Percentiles rank a stretch among this genome's conserved stretches.
phyloP scores from a whole-genome alignment of 2,888 invertebrate genomes.

The Oscheius sp. region DNA sequence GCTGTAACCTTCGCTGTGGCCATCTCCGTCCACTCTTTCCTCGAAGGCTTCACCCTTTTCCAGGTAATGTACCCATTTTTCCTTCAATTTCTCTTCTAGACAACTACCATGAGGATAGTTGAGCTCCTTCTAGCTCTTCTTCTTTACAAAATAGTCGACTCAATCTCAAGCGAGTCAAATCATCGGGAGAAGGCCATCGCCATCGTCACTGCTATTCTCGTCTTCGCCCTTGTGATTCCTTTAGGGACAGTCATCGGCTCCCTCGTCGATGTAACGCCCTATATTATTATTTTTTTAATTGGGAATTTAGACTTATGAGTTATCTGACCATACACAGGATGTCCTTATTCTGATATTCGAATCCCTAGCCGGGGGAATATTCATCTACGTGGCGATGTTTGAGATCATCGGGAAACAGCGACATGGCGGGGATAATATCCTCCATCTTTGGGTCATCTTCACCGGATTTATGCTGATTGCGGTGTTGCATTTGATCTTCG shows the following conservation, averaged over 20 bases:
- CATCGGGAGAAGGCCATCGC: conserved; percentile 1
- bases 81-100: neutral
- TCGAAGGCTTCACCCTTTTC: conserved; percentile 10
- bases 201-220: conserved; percentile 10
- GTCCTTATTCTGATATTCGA: conserved; percentile 1
- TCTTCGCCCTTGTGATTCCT: conserved; percentile 3
- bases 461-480: neutral
- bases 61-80: neutral
- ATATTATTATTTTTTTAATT: neutral
- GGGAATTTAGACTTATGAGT: conserved; percentile 10
- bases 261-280: neutral
- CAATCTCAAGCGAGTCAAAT: neutral
- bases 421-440: neutral
- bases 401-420: conserved; percentile 10
- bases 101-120: conserved; percentile 3
- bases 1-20: neutral
- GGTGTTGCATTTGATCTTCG: neutral
- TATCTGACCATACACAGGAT: neutral
- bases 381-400: conserved; percentile 19
- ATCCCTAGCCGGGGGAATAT: conserved; percentile 19
- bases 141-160: neutral
- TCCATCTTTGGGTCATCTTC: conserved; percentile 11
- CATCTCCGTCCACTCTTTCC: conserved; percentile 12
- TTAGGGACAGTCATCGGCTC: neutral
- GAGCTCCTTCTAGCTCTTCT: conserved; percentile 6